Conservation (phyloP, 2,113 vertebrate genomes). For the Calcarius ornatus region DNA sequence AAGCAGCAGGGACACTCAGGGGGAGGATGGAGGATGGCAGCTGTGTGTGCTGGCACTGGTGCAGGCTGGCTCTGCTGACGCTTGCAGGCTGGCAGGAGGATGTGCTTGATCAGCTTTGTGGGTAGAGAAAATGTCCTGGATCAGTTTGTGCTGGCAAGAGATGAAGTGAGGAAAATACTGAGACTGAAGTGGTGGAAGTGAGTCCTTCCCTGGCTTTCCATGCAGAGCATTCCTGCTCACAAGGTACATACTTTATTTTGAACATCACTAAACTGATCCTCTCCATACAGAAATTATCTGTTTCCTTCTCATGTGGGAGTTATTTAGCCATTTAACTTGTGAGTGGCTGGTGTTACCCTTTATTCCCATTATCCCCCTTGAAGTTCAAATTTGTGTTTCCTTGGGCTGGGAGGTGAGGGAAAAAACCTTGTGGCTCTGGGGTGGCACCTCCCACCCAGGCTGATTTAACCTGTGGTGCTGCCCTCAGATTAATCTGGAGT, state of each 20-base stretch:
- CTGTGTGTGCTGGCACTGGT: background rate
- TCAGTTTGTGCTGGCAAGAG: conserved; percentile 12
- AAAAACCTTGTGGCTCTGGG: background rate
- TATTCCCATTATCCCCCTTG: background rate
- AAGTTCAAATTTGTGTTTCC: background rate
- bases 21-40: background rate
- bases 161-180: background rate
- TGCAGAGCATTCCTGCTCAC: background rate
- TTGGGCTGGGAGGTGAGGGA: accelerated
- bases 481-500: background rate
- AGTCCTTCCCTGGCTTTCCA: background rate
- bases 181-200: background rate
- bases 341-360: background rate
- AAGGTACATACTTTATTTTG: background rate
- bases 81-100: background rate
- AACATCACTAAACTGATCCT: background rate
- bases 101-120: conserved; percentile 28
- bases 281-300: background rate
- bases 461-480: background rate
- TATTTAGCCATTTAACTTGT: background rate
- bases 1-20: accelerated
- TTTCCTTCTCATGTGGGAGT: background rate
- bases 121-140: conserved; percentile 33
- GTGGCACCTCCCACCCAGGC: background rate
- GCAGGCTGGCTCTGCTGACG: conserved; percentile 5